Evolutionary conservation across 2,113 vertebrate genomes (phyloP), one percentile per base, ranked within the genome.

Genomic region (Cyphomyrus discorhynchus): DNA sequence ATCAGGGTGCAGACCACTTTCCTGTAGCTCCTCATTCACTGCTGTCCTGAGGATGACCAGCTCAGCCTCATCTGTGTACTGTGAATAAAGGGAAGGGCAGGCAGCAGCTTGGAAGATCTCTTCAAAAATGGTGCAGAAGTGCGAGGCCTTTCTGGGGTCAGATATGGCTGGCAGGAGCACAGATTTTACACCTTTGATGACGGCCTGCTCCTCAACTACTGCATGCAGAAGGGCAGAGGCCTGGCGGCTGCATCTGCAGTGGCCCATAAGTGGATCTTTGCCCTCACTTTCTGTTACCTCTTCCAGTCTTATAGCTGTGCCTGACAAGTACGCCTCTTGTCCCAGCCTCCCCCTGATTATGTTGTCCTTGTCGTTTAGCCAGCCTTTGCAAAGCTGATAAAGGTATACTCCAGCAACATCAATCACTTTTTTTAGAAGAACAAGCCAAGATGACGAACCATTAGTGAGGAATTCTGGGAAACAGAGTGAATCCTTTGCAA

Each of bases 161-260:
- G 91, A 91, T 21, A 94, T 56, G 49, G 90, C 11, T 0, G 93
- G 92, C 15, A 83, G 50, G 24, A 96, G 80, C 0, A 96, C 95
- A 6, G 49, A 92, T 13, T 93, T 77, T 90, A 98, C 89, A 0
- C 95, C 96, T 83, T 90, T 96, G n/a, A 97, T 91, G 17, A 97
- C 21, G 0, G 95, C 93, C 0, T 94, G 92, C 92, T 97, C 97
- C 86, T 97, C 96, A 1, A 88, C 87, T 70, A 95, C 86, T 21
- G 91, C 88, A 0, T 87, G 89, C 15, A 92, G 35, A 42, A 95
- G 27, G 0, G 13, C 87, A 39, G 92, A 80, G 74, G 62, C 82
- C 45, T 91, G 91, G 45, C 19, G 82, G 5, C 5, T 1, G 39
- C 31, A 19, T 21, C 89, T 88, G n/a, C 83, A 10, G 49, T 62